phyloP scores from a whole-genome alignment of 2,888 invertebrate genomes.

The Lepidochitona cinerea region DNA sequence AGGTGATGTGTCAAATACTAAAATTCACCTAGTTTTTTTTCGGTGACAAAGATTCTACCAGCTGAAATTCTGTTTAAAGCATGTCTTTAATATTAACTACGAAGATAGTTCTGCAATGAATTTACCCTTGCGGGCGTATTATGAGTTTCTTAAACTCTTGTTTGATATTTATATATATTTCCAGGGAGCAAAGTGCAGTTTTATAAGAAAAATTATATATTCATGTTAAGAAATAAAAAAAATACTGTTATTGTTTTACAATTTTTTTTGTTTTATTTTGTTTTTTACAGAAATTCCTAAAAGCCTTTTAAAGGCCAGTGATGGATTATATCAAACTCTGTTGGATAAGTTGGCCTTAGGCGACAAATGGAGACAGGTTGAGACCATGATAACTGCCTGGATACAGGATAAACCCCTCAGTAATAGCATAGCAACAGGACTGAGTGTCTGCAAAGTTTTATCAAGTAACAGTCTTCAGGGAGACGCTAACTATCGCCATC shows the following conservation, averaged over 20 bases:
- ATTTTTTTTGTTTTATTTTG: neutral
- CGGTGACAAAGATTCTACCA: no score
- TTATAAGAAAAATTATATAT: neutral
- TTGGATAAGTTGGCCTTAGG: conserved; percentile 32
- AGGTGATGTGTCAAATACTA: no score
- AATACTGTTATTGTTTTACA: no score
- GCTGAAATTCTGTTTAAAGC: no score
- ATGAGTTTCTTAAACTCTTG: neutral
- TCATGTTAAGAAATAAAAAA: neutral
- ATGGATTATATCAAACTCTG: conserved; percentile 30
- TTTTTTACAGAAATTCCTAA: conserved; percentile 43
- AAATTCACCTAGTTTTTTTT: no score
- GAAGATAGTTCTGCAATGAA: no score
- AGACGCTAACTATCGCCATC: neutral
- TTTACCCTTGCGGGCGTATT: no score
- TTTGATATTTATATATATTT: neutral
- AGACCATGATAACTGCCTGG: conserved; percentile 36
- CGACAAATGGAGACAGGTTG: conserved; percentile 44
- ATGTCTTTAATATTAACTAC: no score
- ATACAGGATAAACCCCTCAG: neutral
- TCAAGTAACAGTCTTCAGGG: neutral
- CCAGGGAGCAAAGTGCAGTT: neutral
- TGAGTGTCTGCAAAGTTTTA: neutral
- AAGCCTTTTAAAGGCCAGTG: conserved; percentile 28
- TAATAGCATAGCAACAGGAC: neutral